Evolutionary conservation across 2,888 invertebrate species (phyloP), one percentile per base, ranked within the genome.

Genomic region (Cephus nigrinus): DNA sequence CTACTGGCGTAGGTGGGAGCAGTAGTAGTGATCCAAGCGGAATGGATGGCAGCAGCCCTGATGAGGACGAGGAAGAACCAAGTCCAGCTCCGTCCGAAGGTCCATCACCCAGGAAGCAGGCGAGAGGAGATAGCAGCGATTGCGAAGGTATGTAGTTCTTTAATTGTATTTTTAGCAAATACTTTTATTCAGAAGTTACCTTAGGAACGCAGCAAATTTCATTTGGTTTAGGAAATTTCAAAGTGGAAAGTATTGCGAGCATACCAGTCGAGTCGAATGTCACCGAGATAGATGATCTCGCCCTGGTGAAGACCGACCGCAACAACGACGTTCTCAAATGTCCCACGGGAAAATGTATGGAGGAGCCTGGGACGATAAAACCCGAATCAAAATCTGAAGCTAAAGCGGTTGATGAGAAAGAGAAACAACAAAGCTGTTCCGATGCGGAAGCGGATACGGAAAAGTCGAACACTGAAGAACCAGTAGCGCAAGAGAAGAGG

Each of bases 81-180:
- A 90, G 90, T 80, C 91, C 91, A 4, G 88, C 90, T 1, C 86
- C 89, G 12, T 91, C 91, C 1, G 91, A 91, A 74, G 94, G 94
- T 2, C 94, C 94, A 0, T 94, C 94, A 15, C 94, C 94, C 1
- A 92, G 94, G 71, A 94, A 94, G 89, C 94, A 94, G 87, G 93
- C 93, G 78, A 93, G 94, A 88, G 84, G 87, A 4, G 90, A 90
- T 79, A 86, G 87, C 73, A 89, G 90, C 75, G 90, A 91, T 79
- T 88, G 89, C 32, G 90, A 90, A 84, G 88, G 90, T 90, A 82
- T 40, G n/a, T 40, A 77, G 35, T 75, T 75, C 33, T 35, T 36
- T 34, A 11, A 71, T 30, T 32, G 4, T 68, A 35, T 34, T 74
- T 23, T 23, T 5, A 9, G 23, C 23, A 55, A 23, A 55, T 55